Evolutionary conservation across 2,888 invertebrate species (phyloP).

Genomic region (Sinopyrophorus schimmeli): DNA sequence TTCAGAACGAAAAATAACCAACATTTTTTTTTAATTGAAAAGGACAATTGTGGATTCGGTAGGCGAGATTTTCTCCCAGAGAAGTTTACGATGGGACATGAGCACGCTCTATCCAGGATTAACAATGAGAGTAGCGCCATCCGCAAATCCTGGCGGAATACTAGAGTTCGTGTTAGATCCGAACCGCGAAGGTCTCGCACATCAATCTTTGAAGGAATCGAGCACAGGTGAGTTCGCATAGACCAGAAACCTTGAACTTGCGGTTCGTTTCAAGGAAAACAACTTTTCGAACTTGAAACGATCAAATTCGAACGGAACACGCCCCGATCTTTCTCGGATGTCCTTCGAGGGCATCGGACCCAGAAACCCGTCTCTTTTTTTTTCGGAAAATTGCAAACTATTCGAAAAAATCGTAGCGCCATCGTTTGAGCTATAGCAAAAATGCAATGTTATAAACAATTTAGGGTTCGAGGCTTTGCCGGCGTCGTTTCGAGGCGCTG

Average conservation of each 20-base stretch:
- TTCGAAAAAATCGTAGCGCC: no score
- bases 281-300: no score
- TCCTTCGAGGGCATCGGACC: no score
- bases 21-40: no score
- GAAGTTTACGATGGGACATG: slow-evolving; percentile 77
- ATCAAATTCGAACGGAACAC: no score
- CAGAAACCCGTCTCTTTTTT: no score
- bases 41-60: slow-evolving; percentile 71
- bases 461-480: no score
- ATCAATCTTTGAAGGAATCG: slow-evolving; percentile 60
- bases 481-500: slow-evolving; percentile 5
- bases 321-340: no score
- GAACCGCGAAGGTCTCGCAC: slow-evolving; percentile 57
- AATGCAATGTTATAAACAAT: no score
- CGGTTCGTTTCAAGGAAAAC: slow-evolving; percentile 16
- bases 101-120: slow-evolving; percentile 74
- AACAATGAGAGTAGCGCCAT: slow-evolving; percentile 74
- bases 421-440: no score
- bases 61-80: slow-evolving; percentile 68
- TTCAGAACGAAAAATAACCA: no score
- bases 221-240: slow-evolving; percentile 61
- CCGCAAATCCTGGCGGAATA: slow-evolving; percentile 68
- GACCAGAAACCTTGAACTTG: slow-evolving; percentile 32
- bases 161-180: slow-evolving; percentile 76
- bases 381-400: no score